Base-by-base conservation (phyloP, 2,113 vertebrate species). In the Pteronura brasiliensis region DNA sequence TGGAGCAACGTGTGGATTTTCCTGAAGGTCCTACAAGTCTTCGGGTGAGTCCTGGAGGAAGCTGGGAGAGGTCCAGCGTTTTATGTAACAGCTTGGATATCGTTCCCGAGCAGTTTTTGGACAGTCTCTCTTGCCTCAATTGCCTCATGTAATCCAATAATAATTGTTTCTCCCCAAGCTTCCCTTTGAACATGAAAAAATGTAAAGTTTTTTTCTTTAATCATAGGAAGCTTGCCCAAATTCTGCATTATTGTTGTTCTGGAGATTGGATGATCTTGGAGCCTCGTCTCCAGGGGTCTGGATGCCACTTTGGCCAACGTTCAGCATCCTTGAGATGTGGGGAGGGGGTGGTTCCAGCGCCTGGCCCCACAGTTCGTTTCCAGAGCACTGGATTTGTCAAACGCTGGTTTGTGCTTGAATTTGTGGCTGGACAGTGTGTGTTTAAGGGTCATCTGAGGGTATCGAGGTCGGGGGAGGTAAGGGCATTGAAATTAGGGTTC, bases 291-390 rank as follows among this genome's bases (percentile, higher is more conserved):
- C 31, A 21, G 0, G 10, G 25, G 23, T 39, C 13, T 34, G 6
- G 7, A n/a, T 0, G 1, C 47, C 15, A 1, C 14, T 17, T 15
- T 1, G 2, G 5, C 67, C 71, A 36, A 7, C 0, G 0, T 11
- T 29, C 39, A 63, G 1, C 27, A 6, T 9, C 4, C 2, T 7
- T 7, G 36, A 23, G 17, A 5, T 18, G 36, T 1, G 23, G 17
- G 21, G 7, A 2, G 39, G 25, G 25, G 13, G 3, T 0, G 18
- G 1, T 31, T 17, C 27, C 17, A 1, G 55, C 23, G 12, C 10
- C 9, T 11, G n/a, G 11, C 27, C 2, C 29, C 55, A 3, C 0
- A 1, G 7, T 4, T 18, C 21, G 4, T 12, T 3, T 55, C 17
- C 36, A 21, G 12, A 17, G 36, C 65, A 39, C 23, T 39, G 1